Base-by-base conservation (phyloP, 2,797 vertebrate species). In the Brachyalestes nurse region DNA sequence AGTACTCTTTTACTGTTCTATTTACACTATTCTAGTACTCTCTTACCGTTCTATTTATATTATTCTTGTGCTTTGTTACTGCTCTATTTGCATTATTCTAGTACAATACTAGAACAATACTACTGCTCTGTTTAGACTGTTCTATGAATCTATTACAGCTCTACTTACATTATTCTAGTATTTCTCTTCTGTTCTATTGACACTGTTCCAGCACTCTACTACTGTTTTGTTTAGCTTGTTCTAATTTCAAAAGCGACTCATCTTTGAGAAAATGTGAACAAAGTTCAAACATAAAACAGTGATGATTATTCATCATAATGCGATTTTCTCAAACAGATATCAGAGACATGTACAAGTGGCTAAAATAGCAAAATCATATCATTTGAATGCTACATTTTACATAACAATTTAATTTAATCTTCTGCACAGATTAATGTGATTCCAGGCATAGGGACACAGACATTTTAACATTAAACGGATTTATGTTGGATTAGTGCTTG, bases 381-480 rank as follows among this genome's bases (percentile, higher is more conserved):
- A 58, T 61, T 64, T 58, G 66, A 85, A 73, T 58, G 78, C 42
- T 74, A 67, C 62, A 82, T 91, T 89, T 92, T 89, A 89, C 84
- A 85, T 86, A 88, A 76, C 79, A 83, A 79, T 82, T 84, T 90
- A 86, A 93, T 93, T 90, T 93, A 93, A 93, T 92, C 86, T 83
- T 73, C 85, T 85, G 83, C 82, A 89, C 90, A 93, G 92, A 93
- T 93, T 91, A 89, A 84, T 88, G 83, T 88, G 90, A 91, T 92
- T 89, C 80, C 81, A 87, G 88, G 84, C 82, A 83, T 84, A 84
- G 88, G 90, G 90, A 92, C 90, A 89, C 89, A 85, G 89, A 85
- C 87, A 91, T 91, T 92, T 88, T 88, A 89, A 89, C 88, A 84
- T 84, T 91, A 90, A 93, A 89, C 76, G 91, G 92, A 93, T 94